Base-by-base conservation (phyloP, 2,888 invertebrate species). In the Agrilus mali region DNA sequence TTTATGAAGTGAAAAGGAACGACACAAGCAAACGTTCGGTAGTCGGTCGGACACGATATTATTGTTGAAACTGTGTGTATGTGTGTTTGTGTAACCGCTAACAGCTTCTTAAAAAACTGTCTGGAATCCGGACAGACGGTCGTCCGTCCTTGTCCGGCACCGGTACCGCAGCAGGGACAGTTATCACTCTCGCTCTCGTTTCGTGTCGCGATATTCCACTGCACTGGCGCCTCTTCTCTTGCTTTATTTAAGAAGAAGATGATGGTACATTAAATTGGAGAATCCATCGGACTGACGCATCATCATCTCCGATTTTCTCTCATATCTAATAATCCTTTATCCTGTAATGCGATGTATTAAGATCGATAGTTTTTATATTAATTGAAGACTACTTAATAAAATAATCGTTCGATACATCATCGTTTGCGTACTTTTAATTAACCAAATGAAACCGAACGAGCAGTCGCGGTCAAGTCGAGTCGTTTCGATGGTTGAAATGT, bases 1-100 rank as follows among this genome's bases (percentile, higher is more conserved):
- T 60, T 60, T 58, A 60, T 59, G 59, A 60, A 57, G 60, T 60
- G 60, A 60, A 59, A 57, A 58, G 56, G 55, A 56, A 61, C 27
- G 27, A 27, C 27, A 27, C 27, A 27, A n/a, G n/a, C n/a, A n/a
- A n/a, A 27, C 10, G 10, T 27, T 27, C 27, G 10, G 57, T 55
- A 48, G 53, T 56, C 55, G 55, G 53, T 56, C 55, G 55, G 59
- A 56, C 57, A 55, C 59, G 59, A 57, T 58, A 58, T n/a, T n/a
- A n/a, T 60, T 60, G 27, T 27, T 27, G 10, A 27, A 59, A 52
- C 55, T 53, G 57, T 53, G 55, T 54, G n/a, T n/a, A n/a, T 52
- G 54, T n/a, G n/a, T n/a, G n/a, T n/a, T n/a, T n/a, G n/a, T 52
- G 55, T 20, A 4, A 6, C 27, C 8, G 27, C 27, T 10, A 27